Evolutionary conservation across 2,888 invertebrate species (phyloP), one percentile per base, ranked within the genome.

Genomic region (Tortrix viridana): DNA sequence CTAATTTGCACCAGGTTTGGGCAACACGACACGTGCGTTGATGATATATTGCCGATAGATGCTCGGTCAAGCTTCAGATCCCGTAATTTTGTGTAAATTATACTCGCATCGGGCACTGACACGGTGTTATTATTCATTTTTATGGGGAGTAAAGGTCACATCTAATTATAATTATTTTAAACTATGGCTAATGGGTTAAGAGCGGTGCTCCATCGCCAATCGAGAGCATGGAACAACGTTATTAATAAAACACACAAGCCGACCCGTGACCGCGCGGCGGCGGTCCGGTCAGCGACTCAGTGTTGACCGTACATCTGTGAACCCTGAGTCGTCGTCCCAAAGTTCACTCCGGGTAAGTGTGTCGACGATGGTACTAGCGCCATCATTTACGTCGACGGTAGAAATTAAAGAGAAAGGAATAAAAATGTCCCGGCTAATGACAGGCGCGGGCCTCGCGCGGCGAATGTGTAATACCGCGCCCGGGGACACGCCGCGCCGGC

Each of bases 331-430:
- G 12, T 32, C 32, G 32, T 12, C 32, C 32, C 12, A 32, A 32
- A 12, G 32, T 32, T 32, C 12, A 32, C 32, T 32, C 9, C 32
- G 32, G 32, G 3, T 32, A 32, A 0, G 12, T 12, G 32, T 3
- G 32, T 32, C 32, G 32, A 12, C 12, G 1, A 32, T 32, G 12
- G 32, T 82, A 83, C 86, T 84, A 84, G 78, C 83, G 83, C 85
- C 85, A 89, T 90, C 86, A 88, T 89, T 89, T 89, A 89, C 81
- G 77, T 84, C 80, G 80, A 80, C 80, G 88, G 88, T 85, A 86
- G 89, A 90, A 89, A 90, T 89, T 89, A 88, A 89, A 89, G 88
- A 86, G 89, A 89, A 82, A 87, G 80, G 84, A 85, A 89, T 89
- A 91, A 90, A 89, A 90, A 89, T 89, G 89, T 89, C 88, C 85